These are phyloP conservation scores for Tenebrosternarchus preto DNA, from an alignment of 2,113 vertebrate species.

Conservation along the genomic window DNA sequence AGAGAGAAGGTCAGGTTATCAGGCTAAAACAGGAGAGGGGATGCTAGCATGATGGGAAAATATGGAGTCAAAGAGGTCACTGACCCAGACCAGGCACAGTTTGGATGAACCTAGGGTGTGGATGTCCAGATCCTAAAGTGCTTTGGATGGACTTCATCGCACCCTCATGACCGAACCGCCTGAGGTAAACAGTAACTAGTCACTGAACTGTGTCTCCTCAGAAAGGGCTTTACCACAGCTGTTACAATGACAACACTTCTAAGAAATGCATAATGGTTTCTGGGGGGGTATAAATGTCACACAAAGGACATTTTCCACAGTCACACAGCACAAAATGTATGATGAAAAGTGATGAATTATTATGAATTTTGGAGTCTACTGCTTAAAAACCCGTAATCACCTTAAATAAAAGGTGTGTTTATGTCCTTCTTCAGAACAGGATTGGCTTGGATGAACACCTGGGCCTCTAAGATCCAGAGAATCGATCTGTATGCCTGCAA, in stretches of 20 bases:
- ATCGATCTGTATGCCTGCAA: background rate
- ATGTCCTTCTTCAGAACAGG: background rate
- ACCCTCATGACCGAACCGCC: background rate
- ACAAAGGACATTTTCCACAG: too few relatives aligned
- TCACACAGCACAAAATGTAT: too few relatives aligned
- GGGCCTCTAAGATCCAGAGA: background rate
- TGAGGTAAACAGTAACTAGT: background rate
- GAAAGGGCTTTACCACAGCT: background rate
- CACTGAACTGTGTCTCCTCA: background rate
- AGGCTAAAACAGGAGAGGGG: background rate
- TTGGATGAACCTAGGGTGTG: too few relatives aligned
- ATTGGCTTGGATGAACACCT: background rate
- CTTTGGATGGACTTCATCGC: background rate
- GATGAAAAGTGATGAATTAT: too few relatives aligned
- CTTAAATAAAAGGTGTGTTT: background rate
- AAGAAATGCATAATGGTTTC: too few relatives aligned
- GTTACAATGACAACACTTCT: too few relatives aligned
- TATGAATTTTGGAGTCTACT: too few relatives aligned
- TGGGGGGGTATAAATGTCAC: too few relatives aligned
- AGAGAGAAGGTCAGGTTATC: too few relatives aligned
- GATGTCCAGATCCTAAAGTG: background rate
- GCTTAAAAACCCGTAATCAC: background rate
- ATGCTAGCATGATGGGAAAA: background rate
- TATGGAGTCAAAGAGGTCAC: background rate
- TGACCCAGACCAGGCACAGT: background rate